phyloP scores from a whole-genome alignment of 2,113 vertebrate genomes.

The Stegastes partitus region DNA sequence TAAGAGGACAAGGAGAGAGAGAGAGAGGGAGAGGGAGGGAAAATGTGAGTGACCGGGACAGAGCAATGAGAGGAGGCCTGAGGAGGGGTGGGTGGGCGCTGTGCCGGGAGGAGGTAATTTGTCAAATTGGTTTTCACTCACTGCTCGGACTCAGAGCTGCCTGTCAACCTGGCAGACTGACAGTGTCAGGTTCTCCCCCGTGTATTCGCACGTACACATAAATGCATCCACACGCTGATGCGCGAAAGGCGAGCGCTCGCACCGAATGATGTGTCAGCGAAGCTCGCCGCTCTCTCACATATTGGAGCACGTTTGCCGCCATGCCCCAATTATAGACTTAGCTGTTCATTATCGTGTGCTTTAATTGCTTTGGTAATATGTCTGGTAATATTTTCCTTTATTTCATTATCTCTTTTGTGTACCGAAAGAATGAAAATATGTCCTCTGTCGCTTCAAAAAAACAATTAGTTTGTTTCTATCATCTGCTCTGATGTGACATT shows the following conservation, averaged over 20 bases:
- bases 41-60: constrained; percentile 41
- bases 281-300: constrained; percentile 43
- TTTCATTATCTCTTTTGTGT: constrained; percentile 57
- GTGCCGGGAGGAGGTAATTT: constrained; percentile 82
- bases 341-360: constrained; percentile 62
- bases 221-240: constrained; percentile 6
- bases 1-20: constrained; percentile 49
- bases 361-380: constrained; percentile 67
- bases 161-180: constrained; percentile 84
- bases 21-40: constrained; percentile 2
- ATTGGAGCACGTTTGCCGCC: constrained; percentile 34
- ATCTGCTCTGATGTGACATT: constrained; percentile 30
- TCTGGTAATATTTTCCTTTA: constrained; percentile 58
- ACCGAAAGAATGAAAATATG: constrained; percentile 49
- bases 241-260: constrained; percentile 20
- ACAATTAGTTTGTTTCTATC: constrained; percentile 49
- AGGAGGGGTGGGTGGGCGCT: constrained; percentile 62
- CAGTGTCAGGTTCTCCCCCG: constrained; percentile 87
- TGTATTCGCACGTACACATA: constrained; percentile 72
- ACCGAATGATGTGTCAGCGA: constrained; percentile 53
- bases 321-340: constrained; percentile 56
- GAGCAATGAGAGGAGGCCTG: constrained; percentile 33
- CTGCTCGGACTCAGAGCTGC: constrained; percentile 83
- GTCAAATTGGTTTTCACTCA: constrained; percentile 90
- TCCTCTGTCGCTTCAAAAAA: constrained; percentile 8